phyloP scores from a whole-genome alignment of 2,888 invertebrate species.

The Hanleya hanleyi region DNA sequence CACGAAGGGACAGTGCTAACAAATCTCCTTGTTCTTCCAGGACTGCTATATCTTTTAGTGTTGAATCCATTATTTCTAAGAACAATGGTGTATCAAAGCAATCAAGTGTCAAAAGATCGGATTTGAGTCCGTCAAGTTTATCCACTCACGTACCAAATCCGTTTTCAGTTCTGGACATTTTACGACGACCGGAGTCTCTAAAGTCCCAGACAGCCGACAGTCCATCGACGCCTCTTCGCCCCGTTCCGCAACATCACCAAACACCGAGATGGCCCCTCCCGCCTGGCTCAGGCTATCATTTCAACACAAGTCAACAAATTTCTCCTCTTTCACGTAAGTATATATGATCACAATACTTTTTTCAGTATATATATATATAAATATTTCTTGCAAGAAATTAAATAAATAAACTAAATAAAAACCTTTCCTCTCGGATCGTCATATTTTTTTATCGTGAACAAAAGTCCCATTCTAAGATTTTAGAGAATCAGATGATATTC shows the following conservation, averaged over 20 bases:
- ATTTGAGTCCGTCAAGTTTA: not conserved
- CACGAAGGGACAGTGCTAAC: not conserved
- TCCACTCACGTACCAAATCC: not conserved
- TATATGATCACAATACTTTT: no score
- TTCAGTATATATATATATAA: no score
- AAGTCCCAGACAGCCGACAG: not conserved
- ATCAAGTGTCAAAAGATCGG: not conserved
- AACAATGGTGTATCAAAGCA: not conserved
- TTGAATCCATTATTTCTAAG: not conserved
- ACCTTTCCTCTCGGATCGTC: no score
- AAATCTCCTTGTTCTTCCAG: not conserved
- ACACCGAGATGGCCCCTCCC: not conserved
- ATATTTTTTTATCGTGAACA: no score
- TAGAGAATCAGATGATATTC: no score
- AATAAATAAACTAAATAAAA: no score
- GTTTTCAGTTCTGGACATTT: not conserved
- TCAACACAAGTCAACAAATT: not conserved
- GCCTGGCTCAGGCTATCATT: not conserved
- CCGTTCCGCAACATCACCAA: not conserved
- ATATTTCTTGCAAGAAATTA: no score
- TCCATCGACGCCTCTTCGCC: not conserved
- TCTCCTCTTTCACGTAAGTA: not conserved
- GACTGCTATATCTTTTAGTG: not conserved
- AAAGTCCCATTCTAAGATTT: no score
- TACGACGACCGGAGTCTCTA: constrained; percentile 1